Base-by-base conservation (phyloP, 2,888 invertebrate species). In the Colostygia pectinataria region DNA sequence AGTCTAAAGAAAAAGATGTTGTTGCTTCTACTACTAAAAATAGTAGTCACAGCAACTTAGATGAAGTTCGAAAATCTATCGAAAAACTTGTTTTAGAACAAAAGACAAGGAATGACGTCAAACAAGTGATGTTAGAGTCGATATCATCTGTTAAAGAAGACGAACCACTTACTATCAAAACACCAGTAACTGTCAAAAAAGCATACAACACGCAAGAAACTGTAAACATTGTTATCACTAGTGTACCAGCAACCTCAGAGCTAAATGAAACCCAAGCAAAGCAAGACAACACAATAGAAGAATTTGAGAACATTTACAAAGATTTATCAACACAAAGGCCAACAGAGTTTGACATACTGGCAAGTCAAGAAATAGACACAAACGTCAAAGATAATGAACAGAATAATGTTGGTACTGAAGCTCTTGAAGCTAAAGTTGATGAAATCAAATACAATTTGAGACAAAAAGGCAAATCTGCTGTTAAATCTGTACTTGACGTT, bases 251-350 rank as follows among this genome's bases (percentile, higher is more conserved):
- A n/a, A n/a, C n/a, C n/a, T 57, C 50, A 8, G 61, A 61, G 39
- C 54, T 48, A 10, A 56, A 54, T 32, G 57, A 52, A 37, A 39
- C 51, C 4, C 51, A 51, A 31, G 42, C 41, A 1, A 51, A 41
- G 28, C 40, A 61, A 10, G 64, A 78, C 34, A 83, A 85, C 40
- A 87, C 87, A 0, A 62, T 78, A 13, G 82, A 83, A 20, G 79
- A 77, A 42, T 90, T 88, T 42, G 89, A 89, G 55, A 82, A 81
- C 13, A 77, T 89, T 23, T 88, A 74, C 55, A 86, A 83, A 61
- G 69, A 87, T 37, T 56, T 87, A 29, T 69, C 82, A 14, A 58
- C 59, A n/a, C 71, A 80, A 1, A 76, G 82, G 51, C 74, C 74
- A 12, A 84, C 89, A 0, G 82, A 88, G 57, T 90, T 90, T 18